These are phyloP conservation scores for Coptodon rendalli DNA, from an alignment of 2,113 vertebrate species.

Conservation along the genomic window DNA sequence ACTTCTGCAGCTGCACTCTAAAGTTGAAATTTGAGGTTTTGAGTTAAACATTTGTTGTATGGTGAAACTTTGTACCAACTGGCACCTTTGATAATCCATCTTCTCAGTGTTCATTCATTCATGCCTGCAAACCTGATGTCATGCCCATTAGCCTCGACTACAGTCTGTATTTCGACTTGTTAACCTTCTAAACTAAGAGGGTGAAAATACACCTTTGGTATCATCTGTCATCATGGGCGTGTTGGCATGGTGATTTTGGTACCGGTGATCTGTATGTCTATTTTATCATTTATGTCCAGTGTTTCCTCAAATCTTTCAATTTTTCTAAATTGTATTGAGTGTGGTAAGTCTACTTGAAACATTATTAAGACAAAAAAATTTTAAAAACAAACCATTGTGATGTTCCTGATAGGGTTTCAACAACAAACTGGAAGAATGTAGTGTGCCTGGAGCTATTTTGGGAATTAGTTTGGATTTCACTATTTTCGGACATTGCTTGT, in stretches of 20 bases:
- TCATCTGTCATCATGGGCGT: rapidly evolving
- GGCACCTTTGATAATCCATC: neutral
- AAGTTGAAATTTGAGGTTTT: neutral
- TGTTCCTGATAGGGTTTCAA: neutral
- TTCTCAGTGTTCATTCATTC: neutral
- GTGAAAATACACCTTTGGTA: neutral
- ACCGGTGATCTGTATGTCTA: neutral
- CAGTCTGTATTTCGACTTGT: neutral
- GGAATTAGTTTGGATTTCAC: neutral
- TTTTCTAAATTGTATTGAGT: neutral
- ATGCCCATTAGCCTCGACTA: neutral
- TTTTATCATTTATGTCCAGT: neutral
- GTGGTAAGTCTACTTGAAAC: neutral
- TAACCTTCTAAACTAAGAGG: neutral
- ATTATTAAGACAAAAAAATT: neutral
- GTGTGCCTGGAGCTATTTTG: neutral
- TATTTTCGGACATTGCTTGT: constrained; percentile 9
- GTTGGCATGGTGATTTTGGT: neutral
- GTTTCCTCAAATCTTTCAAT: neutral
- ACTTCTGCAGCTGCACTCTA: rapidly evolving
- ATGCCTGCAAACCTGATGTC: neutral
- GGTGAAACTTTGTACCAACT: neutral
- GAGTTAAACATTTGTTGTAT: neutral
- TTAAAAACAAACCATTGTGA: neutral
- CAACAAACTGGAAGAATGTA: neutral